Conservation (phyloP, 1,140 invertebrate genomes). For the Parasteatoda tepidariorum region DNA sequence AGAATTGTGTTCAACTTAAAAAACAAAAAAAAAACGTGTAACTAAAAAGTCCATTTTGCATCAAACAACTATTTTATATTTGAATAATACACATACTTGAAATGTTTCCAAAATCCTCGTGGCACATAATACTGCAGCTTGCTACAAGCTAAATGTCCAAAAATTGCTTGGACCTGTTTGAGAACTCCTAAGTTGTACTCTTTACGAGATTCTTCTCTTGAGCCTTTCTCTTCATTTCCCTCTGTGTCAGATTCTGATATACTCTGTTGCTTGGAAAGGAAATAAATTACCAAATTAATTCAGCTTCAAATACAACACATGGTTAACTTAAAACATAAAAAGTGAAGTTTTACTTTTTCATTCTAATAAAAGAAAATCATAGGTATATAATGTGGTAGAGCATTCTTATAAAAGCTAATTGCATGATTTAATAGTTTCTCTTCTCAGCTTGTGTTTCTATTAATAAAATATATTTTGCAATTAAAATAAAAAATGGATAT, state of each 20-base stretch:
- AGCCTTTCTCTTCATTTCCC: constrained; percentile 44
- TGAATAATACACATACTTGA: constrained; percentile 83
- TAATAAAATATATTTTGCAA: too few species aligned
- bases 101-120: constrained; percentile 96
- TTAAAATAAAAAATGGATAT: too few species aligned
- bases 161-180: constrained; percentile 97
- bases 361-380: neutral
- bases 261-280: constrained; percentile 3
- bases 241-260: constrained; percentile 36
- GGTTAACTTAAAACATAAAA: neutral
- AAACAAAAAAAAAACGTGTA: too few species aligned
- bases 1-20: too few species aligned
- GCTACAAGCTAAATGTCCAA: constrained; percentile 95
- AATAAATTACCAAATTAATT: neutral
- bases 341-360: too few species aligned
- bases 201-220: constrained; percentile 72
- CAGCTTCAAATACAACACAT: neutral
- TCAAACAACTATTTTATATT: neutral
- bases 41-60: too few species aligned
- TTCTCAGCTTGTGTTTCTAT: too few species aligned
- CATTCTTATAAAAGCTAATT: too few species aligned
- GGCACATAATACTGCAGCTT: constrained; percentile 98
- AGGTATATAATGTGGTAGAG: neutral
- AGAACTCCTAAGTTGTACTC: constrained; percentile 96
- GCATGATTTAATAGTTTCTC: too few species aligned